A percentile compares a stretch with the other conserved stretches of the same genome.
Evolutionary conservation across 2,888 invertebrate genomes (phyloP).

Genomic region (Metalampra italica): DNA sequence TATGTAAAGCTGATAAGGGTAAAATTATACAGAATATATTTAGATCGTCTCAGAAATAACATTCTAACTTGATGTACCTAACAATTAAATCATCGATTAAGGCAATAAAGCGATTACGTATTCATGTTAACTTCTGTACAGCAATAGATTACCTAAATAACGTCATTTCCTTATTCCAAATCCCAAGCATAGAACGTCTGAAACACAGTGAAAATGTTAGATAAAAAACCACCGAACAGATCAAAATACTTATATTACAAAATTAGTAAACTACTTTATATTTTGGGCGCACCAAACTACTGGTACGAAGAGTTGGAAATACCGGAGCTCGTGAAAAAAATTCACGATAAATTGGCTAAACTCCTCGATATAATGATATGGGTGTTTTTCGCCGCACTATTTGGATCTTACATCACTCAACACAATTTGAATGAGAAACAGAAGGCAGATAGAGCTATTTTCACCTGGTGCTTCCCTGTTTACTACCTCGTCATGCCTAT

Average conservation of each 20-base stretch:
- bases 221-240: background rate
- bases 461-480: constrained; percentile 12
- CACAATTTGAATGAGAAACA: constrained; percentile 24
- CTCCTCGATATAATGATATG: background rate
- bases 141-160: no score
- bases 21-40: no score
- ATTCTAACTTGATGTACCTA: no score
- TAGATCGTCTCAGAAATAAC: no score
- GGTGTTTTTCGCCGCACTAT: constrained; percentile 12
- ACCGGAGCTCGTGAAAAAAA: background rate
- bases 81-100: no score
- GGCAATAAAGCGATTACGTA: no score
- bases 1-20: no score
- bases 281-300: background rate
- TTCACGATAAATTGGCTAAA: constrained; percentile 8
- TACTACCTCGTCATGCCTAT: constrained; percentile 6
- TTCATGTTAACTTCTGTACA: no score
- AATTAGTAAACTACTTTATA: background rate
- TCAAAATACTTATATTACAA: background rate
- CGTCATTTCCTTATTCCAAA: no score
- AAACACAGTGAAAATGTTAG: no score
- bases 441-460: constrained; percentile 10
- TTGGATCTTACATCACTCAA: constrained; percentile 22
- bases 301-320: constrained; percentile 4
- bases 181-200: no score